Evolutionary conservation across 2,888 invertebrate genomes (phyloP).

Genomic region (Drosophila acutilabella): DNA sequence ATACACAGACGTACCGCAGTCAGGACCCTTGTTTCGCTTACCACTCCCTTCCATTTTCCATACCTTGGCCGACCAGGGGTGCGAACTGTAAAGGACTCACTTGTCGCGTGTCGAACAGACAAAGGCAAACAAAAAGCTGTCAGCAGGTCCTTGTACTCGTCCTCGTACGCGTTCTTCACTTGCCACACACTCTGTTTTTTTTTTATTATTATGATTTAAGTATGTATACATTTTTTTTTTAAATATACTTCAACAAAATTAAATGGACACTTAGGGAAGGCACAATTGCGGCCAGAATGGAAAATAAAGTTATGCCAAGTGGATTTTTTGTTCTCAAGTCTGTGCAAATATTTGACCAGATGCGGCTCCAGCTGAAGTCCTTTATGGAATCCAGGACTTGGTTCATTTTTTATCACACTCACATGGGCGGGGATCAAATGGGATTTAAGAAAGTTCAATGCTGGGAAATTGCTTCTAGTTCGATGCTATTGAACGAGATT

Average conservation of each 20-base stretch:
- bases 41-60: background rate
- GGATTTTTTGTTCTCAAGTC: slow-evolving; percentile 50
- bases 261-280: slow-evolving; percentile 71
- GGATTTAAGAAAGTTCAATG: slow-evolving; percentile 66
- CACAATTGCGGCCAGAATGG: slow-evolving; percentile 42
- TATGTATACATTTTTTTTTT: slow-evolving; percentile 50
- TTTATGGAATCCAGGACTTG: slow-evolving; percentile 43
- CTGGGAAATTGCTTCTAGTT: slow-evolving; percentile 57
- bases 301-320: slow-evolving; percentile 67
- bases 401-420: slow-evolving; percentile 77
- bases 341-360: slow-evolving; percentile 82
- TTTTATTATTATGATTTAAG: slow-evolving; percentile 41
- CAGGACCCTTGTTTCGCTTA: slow-evolving; percentile 15
- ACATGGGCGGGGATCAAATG: slow-evolving; percentile 66
- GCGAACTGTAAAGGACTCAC: slow-evolving; percentile 49
- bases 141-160: slow-evolving; percentile 65
- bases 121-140: slow-evolving; percentile 73
- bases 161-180: slow-evolving; percentile 28
- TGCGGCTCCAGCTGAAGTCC: slow-evolving; percentile 48
- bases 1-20: slow-evolving; percentile 55
- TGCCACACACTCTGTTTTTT: slow-evolving; percentile 31
- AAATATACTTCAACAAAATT: slow-evolving; percentile 73
- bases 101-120: slow-evolving; percentile 64
- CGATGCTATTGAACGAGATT: slow-evolving; percentile 54
- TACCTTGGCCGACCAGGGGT: slow-evolving; percentile 25